Percentiles rank a stretch among this genome's conserved stretches.
Evolutionary conservation across 2,797 vertebrate species (phyloP).

Genomic region (Sebastes steindachneri): DNA sequence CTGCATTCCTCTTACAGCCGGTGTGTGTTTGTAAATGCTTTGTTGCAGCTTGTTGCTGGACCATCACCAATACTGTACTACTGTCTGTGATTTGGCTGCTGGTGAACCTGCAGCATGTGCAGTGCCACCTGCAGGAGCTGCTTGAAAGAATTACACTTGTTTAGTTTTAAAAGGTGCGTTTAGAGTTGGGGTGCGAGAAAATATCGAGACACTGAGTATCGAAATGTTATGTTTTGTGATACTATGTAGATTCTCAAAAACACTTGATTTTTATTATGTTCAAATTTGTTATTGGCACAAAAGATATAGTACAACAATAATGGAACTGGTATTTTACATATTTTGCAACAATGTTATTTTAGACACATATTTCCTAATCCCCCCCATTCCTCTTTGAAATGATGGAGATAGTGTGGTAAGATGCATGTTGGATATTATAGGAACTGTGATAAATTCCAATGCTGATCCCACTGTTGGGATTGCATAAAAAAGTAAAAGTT

Average conservation of each 20-base stretch:
- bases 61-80: constrained; percentile 13
- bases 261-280: too few species aligned
- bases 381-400: too few species aligned
- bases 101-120: neutral
- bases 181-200: neutral
- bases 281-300: too few species aligned
- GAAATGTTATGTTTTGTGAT: neutral
- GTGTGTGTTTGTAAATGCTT: constrained; percentile 23
- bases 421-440: too few species aligned
- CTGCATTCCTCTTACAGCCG: constrained; percentile 59
- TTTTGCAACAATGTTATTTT: too few species aligned
- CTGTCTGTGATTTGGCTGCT: neutral
- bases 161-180: neutral
- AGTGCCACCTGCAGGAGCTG: constrained; percentile 35
- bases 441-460: too few species aligned
- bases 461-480: too few species aligned
- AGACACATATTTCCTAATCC: too few species aligned
- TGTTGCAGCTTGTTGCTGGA: neutral
- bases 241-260: neutral
- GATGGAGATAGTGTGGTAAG: too few species aligned
- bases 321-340: too few species aligned
- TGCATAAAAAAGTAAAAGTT: too few species aligned
- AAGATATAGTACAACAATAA: too few species aligned
- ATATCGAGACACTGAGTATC: neutral
- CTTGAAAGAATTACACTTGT: neutral